Evolutionary conservation across 2,797 vertebrate species (phyloP).

Genomic region (Carcharodon carcharias): DNA sequence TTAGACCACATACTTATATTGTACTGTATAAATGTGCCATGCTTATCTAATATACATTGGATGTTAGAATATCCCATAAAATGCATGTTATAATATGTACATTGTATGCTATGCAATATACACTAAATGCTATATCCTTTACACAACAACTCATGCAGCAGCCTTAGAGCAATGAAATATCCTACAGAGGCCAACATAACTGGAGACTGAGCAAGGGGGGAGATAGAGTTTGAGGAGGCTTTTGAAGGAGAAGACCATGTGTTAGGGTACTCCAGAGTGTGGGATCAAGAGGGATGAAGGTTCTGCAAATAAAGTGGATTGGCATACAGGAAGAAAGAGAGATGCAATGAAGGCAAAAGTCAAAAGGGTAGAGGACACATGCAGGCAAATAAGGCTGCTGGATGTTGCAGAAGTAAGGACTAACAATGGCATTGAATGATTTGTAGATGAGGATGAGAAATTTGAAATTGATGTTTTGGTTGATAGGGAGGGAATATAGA

Average conservation of each 20-base stretch:
- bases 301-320: background rate
- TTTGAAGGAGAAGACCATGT: background rate
- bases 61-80: background rate
- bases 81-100: background rate
- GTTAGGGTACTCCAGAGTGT: background rate
- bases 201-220: background rate
- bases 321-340: background rate
- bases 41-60: background rate
- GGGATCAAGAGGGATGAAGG: background rate
- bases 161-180: background rate
- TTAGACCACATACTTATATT: background rate
- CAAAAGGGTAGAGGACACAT: background rate
- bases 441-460: background rate
- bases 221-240: background rate
- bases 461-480: background rate
- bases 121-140: background rate
- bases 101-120: background rate
- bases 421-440: background rate
- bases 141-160: background rate
- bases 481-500: background rate
- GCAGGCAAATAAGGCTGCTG: background rate
- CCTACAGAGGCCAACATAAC: background rate
- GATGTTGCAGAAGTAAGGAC: background rate
- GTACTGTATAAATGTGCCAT: background rate
- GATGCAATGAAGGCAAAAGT: background rate